Evolutionary conservation across 2,888 invertebrate species (phyloP).

Genomic region (Drosophila mimetica): DNA sequence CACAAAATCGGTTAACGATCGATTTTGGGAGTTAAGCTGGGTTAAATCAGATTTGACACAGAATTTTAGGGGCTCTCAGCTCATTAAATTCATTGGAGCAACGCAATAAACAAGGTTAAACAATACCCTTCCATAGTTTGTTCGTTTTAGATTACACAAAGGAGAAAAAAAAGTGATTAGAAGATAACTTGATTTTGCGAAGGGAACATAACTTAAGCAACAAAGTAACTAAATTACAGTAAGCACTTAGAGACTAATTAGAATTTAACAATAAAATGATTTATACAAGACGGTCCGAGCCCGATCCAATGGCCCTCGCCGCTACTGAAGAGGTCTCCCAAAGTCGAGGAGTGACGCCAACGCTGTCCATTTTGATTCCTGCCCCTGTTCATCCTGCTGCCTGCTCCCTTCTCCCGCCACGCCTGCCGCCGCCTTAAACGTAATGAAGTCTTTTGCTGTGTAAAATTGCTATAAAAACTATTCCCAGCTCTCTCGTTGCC

Average conservation of each 20-base stretch:
- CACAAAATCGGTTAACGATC: conserved; percentile 14
- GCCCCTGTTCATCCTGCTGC: conserved; percentile 10
- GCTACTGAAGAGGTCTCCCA: conserved; percentile 33
- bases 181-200: conserved; percentile 11
- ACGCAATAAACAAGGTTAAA: conserved; percentile 17
- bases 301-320: conserved; percentile 21
- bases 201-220: conserved; percentile 61
- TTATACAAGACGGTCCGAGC: conserved; percentile 60
- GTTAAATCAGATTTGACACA: conserved; percentile 44
- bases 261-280: conserved; percentile 74
- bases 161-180: neutral
- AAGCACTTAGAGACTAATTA: conserved; percentile 62
- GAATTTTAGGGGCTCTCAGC: conserved; percentile 38
- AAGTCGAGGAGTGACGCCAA: conserved; percentile 7
- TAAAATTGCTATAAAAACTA: conserved; percentile 75
- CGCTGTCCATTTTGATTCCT: conserved; percentile 54
- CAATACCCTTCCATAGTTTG: conserved; percentile 13
- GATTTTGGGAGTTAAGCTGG: conserved; percentile 14
- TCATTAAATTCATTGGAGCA: conserved; percentile 63
- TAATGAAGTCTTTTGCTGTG: conserved; percentile 79
- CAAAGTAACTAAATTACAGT: conserved; percentile 72
- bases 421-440: conserved; percentile 61
- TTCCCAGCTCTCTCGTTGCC: conserved; percentile 34
- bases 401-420: neutral
- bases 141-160: conserved; percentile 21